A percentile compares a stretch with the other conserved stretches of the same genome.
These are phyloP conservation scores for Centropus unirufus DNA, from an alignment of 2,113 vertebrate species.

Conservation along the genomic window DNA sequence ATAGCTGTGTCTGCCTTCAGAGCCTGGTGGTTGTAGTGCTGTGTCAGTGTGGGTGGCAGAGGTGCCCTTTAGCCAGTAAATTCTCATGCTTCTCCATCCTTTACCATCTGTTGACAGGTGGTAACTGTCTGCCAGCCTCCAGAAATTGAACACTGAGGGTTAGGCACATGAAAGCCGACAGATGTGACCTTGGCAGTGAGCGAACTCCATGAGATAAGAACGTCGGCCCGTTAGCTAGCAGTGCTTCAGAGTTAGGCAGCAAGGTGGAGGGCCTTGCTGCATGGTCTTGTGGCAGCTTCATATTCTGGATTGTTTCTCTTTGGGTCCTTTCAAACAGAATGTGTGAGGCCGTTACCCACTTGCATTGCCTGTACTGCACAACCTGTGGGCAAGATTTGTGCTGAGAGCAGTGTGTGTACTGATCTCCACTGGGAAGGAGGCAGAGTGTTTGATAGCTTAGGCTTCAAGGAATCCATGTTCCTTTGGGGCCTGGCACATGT, in stretches of 20 bases:
- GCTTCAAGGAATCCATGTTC: background rate
- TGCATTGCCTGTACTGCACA: background rate
- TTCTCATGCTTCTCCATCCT: background rate
- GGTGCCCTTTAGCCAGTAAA: background rate
- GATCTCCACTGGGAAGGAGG: background rate
- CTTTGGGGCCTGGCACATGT: background rate
- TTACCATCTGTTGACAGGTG: background rate
- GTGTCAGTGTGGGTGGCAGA: background rate
- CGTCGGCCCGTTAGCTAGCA: background rate
- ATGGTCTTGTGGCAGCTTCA: background rate
- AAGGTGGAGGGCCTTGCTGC: background rate
- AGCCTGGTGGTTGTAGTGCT: background rate
- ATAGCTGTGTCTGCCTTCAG: background rate
- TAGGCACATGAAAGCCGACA: background rate
- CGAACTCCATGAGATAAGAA: background rate
- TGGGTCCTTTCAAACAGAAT: background rate
- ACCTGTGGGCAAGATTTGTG: background rate
- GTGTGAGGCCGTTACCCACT: rapidly evolving
- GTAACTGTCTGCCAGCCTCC: background rate
- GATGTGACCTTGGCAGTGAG: background rate
- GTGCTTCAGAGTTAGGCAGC: background rate
- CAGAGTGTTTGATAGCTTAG: background rate
- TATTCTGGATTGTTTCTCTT: background rate
- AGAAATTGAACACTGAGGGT: background rate
- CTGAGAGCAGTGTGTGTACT: background rate